Evolutionary conservation across 2,113 vertebrate genomes (phyloP).

Genomic region (Scytalopus superciliaris): DNA sequence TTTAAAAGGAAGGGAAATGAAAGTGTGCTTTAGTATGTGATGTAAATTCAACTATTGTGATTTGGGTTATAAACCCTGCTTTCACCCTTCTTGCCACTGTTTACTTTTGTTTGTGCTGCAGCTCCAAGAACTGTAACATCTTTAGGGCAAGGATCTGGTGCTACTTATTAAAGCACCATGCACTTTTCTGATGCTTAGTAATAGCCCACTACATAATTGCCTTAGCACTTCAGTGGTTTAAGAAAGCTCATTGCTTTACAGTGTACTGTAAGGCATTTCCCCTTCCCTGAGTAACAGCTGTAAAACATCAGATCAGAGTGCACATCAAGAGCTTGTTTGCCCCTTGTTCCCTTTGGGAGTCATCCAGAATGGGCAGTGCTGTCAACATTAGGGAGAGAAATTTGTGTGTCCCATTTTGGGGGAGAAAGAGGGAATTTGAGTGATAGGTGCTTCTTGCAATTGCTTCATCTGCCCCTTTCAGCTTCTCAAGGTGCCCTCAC

Average conservation of each 20-base stretch:
- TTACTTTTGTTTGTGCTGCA: neutral
- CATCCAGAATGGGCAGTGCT: neutral
- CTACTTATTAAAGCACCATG: neutral
- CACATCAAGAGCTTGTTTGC: neutral
- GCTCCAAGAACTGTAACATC: neutral
- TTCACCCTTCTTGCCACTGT: neutral
- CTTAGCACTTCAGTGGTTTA: neutral
- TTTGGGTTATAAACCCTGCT: neutral
- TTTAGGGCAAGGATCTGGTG: neutral
- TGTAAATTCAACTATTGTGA: neutral
- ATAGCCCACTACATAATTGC: neutral
- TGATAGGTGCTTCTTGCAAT: neutral
- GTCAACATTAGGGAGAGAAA: neutral
- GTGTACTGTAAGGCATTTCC: neutral
- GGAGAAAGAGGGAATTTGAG: neutral
- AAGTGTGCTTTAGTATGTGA: neutral
- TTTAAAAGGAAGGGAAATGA: neutral
- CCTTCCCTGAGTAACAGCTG: neutral
- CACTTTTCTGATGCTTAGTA: neutral
- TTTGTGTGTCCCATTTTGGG: neutral
- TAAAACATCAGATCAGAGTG: neutral
- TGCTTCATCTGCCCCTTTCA: neutral
- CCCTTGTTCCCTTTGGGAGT: neutral
- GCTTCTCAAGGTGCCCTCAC: slow-evolving; percentile 30
- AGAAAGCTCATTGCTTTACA: neutral